Evolutionary conservation across 2,888 invertebrate genomes (phyloP), one percentile per base, ranked within the genome.

Genomic region (Augiades crinisus): DNA sequence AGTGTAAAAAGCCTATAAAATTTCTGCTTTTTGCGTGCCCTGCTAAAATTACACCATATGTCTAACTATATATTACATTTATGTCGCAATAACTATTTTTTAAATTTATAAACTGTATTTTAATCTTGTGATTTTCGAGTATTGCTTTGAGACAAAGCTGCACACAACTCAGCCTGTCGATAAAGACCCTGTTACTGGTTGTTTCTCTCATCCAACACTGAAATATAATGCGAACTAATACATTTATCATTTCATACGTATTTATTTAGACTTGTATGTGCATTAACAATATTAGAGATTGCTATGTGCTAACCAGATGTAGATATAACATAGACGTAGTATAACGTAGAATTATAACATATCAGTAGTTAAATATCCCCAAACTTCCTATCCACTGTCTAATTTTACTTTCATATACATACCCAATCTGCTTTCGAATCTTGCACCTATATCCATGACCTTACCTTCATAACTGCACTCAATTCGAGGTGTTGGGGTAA

Each of bases 161-260:
- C 61, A 41, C 47, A 62, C 51, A 60, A 61, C 65, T 53, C 68
- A 82, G 81, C 83, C 78, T 79, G 73, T 70, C 76, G 86, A 82
- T 82, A 77, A 86, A 88, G 86, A 83, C 80, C 88, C 84, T 78
- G 87, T 88, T 87, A 88, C 84, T 73, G 36, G 37, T 67, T 71
- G 54, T 58, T 60, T 57, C 41, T 51, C n/a, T 57, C 62, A 62
- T 75, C 82, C 84, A 84, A 87, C 87, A 87, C 84, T 78, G 59
- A 63, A 65, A 67, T 75, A 78, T 82, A 83, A 82, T 77, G 43
- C 37, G 17, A 53, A 52, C 53, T 51, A 54, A 47, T 59, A 54
- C 41, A 53, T 34, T 54, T 47, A 24, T 47, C 49, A 47, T 31
- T 34, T 51, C 49, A 53, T 43, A 24, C 45, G 27, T 34, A 56